phyloP scores from a whole-genome alignment of 2,797 vertebrate species.

The Cynopterus sphinx region DNA sequence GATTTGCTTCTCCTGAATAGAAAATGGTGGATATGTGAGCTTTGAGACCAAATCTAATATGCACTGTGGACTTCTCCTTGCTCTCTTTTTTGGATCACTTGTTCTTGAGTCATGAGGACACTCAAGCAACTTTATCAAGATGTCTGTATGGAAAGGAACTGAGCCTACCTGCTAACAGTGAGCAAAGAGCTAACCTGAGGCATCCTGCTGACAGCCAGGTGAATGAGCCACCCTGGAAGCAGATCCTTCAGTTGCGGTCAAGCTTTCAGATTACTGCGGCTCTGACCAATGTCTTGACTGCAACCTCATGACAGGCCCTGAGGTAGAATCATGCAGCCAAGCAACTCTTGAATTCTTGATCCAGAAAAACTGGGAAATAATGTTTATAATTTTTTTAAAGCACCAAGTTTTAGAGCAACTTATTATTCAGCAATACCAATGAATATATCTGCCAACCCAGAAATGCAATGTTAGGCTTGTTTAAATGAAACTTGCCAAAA shows the following conservation, averaged over 20 bases:
- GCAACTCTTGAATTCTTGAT: neutral
- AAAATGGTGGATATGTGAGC: neutral
- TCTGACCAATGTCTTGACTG: neutral
- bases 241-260: neutral
- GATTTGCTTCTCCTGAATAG: neutral
- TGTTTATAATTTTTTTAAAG: neutral
- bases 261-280: neutral
- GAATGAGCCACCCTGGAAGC: neutral
- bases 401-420: neutral
- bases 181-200: neutral
- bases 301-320: neutral
- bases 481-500: slow-evolving; percentile 18
- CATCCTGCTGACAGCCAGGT: neutral
- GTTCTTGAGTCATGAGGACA: neutral
- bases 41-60: neutral
- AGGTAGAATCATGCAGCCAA: neutral
- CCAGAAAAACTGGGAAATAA: neutral
- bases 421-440: neutral
- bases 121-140: neutral
- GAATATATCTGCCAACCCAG: neutral
- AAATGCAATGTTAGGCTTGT: neutral
- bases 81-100: neutral
- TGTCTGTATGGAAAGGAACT: neutral
- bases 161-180: neutral
- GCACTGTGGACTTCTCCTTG: neutral